Percentiles rank a stretch among this genome's conserved stretches.
These are phyloP conservation scores for Lytechinus pictus DNA, from an alignment of 35 echinoderm and acorn worm genomes.

Conservation along the genomic window DNA sequence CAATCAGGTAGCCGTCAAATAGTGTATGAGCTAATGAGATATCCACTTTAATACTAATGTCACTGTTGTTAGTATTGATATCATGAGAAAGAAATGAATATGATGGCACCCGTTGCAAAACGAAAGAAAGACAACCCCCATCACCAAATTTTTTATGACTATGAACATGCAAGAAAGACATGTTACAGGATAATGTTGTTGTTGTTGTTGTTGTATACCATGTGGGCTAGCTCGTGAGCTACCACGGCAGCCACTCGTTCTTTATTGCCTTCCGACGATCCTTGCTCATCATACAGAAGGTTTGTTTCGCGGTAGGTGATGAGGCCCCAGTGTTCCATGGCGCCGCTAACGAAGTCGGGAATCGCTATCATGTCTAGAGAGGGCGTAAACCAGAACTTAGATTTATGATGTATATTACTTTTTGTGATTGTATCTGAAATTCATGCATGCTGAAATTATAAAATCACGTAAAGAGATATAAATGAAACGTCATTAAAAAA, in stretches of 20 bases:
- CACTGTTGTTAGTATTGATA: no score
- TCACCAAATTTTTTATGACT: no score
- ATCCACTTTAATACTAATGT: no score
- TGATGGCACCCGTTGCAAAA: neutral
- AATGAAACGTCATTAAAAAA: no score
- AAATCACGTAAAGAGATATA: no score
- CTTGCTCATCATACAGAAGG: constrained; percentile 60
- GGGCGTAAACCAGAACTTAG: neutral
- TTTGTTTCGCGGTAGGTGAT: constrained; percentile 91
- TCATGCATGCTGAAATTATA: no score
- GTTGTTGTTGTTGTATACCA: constrained; percentile 57
- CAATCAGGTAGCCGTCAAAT: no score
- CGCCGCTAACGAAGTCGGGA: constrained; percentile 89
- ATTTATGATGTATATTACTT: no score
- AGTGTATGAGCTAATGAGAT: no score
- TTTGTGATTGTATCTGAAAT: no score
- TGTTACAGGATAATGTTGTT: neutral
- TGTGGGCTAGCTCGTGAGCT: constrained; percentile 91
- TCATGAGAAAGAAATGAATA: no score
- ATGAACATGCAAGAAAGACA: no score
- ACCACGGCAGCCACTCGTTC: constrained; percentile 78
- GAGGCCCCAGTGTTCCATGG: constrained; percentile 98
- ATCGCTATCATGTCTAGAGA: constrained; percentile 92
- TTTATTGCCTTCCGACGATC: constrained; percentile 75
- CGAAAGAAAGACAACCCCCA: neutral